phyloP scores from a whole-genome alignment of 92 coral and sea anemone species.

The Zoanthus sansibaricus region DNA sequence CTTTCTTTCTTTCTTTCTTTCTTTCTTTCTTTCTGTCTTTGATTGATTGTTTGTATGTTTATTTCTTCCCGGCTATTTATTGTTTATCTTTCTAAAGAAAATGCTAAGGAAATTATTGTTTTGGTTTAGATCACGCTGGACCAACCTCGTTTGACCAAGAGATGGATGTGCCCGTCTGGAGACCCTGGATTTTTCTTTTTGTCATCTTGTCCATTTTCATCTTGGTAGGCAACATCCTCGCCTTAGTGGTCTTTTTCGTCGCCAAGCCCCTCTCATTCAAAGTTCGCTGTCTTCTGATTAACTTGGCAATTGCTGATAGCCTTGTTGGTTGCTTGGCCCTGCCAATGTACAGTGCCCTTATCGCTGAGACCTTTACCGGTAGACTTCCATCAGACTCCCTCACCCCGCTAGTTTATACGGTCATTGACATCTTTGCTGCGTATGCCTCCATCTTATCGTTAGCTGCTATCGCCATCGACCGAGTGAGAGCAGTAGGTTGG shows the following conservation, averaged over 20 bases:
- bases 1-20: no score
- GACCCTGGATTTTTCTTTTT: conserved; percentile 30
- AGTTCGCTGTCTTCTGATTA: conserved; percentile 37
- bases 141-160: background rate
- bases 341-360: conserved; percentile 12
- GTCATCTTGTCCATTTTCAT: conserved; percentile 14
- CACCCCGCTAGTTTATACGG: conserved; percentile 18
- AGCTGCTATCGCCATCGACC: conserved; percentile 34
- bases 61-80: background rate
- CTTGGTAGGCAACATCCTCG: conserved; percentile 24
- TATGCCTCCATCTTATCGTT: conserved; percentile 41
- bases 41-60: no score
- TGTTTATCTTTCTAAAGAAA: background rate
- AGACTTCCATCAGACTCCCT: background rate
- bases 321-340: conserved; percentile 28
- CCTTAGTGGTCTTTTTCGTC: conserved; percentile 18
- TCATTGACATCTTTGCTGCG: conserved; percentile 39
- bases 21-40: no score
- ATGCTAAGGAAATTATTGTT: background rate
- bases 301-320: conserved; percentile 31
- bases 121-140: background rate
- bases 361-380: background rate
- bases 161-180: conserved; percentile 47
- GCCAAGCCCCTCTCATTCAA: conserved; percentile 36
- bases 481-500: conserved; percentile 18